Base-by-base conservation (phyloP, 2,797 vertebrate genomes). In the Parauchenoglanis ngamensis region DNA sequence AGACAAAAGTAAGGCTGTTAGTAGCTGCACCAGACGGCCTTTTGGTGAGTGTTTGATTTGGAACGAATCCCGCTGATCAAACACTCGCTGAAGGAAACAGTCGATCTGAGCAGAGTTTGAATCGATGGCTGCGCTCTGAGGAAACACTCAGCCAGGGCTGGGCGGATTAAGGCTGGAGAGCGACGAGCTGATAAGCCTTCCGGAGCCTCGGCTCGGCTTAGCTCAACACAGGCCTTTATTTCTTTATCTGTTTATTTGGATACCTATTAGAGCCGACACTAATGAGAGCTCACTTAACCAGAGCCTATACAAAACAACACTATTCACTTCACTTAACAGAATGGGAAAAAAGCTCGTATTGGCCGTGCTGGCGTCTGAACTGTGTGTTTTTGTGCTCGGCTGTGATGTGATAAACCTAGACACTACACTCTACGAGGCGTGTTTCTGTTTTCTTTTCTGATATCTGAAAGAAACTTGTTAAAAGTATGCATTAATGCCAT, bases 21-120 rank as follows among this genome's bases (percentile, higher is more conserved):
- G 40, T 65, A 89, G 87, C 90, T 91, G 89, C 92, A 93, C 90
- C 90, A 88, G 88, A 90, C 78, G 90, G 90, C 70, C 81, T 85
- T 90, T 87, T 46, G 54, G 54, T 12, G 67, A 87, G 54, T 84
- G 90, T 91, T 92, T 90, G 87, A 92, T 91, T 92, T 87, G 85
- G 72, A 84, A 87, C 83, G 85, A 84, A 92, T 90, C 91, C 75
- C 57, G 78, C 57, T 31, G 83, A 88, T 75, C 87, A 83, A 83
- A 88, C 61, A 17, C 28, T 49, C 15, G 31, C 78, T 70, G 78
- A 86, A 81, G 80, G 85, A 88, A 89, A 87, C 52, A 79, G 88
- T 83, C 77, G 86, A 89, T 88, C 84, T 12, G 82, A 84, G 86
- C 61, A 0, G 63, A 49, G 87, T 91, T 84, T 72, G 57, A 23